These are phyloP conservation scores for Poeciliopsis gracilis DNA, from an alignment of 2,797 vertebrate genomes.

Conservation along the genomic window DNA sequence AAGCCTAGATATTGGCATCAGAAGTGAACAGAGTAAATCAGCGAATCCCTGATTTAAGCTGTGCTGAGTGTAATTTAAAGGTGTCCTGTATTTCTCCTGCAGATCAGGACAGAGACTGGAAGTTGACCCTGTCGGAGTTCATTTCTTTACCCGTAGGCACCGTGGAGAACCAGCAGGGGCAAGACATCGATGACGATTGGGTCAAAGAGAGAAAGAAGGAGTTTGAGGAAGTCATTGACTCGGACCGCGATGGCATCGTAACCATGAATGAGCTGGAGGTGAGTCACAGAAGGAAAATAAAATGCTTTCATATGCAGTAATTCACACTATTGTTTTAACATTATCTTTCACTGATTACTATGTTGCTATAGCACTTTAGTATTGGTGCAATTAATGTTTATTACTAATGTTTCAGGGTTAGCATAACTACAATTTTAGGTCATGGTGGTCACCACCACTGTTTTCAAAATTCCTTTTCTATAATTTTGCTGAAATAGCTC, in stretches of 20 bases:
- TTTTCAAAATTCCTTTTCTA: background rate
- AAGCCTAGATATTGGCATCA: too few relatives aligned
- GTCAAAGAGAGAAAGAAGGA: conserved; percentile 93
- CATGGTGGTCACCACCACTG: background rate
- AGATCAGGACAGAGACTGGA: conserved; percentile 95
- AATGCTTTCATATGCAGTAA: background rate
- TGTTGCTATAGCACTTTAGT: too few relatives aligned
- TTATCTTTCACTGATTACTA: too few relatives aligned
- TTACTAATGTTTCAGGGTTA: too few relatives aligned
- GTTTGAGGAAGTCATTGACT: conserved; percentile 93
- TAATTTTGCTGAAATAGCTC: background rate
- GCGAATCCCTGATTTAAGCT: background rate
- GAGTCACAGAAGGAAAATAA: background rate
- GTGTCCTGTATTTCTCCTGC: conserved; percentile 5
- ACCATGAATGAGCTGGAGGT: conserved; percentile 97
- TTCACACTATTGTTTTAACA: background rate
- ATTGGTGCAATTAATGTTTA: too few relatives aligned
- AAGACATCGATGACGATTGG: conserved; percentile 96
- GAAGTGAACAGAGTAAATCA: too few relatives aligned
- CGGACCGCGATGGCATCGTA: conserved; percentile 86
- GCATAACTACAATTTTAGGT: too few relatives aligned
- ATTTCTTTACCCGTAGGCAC: conserved; percentile 94
- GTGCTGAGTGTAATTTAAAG: background rate
- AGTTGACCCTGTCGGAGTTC: conserved; percentile 92
- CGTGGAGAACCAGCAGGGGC: conserved; percentile 94